Evolutionary conservation across 2,113 vertebrate species (phyloP), one percentile per base, ranked within the genome.

Genomic region (Psophia crepitans): DNA sequence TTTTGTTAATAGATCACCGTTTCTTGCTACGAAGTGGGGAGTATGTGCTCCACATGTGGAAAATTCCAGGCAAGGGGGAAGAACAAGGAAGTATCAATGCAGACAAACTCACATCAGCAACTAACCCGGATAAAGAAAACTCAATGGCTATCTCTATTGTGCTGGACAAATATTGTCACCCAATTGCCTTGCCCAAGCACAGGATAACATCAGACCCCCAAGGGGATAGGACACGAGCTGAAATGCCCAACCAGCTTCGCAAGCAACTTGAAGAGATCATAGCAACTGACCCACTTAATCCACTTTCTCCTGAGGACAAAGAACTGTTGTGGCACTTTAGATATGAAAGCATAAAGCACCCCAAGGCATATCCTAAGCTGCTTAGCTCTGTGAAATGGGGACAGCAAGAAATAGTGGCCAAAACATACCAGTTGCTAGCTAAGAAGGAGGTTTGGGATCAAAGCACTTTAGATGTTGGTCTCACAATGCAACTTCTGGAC

Each of bases 41-140:
- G 84, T 99, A 99, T 26, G 98, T 99, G 78, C 99, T 99, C 37
- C 99, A 99, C 97, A 99, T 99, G 99, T 99, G 99, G 99, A 99
- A 99, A 94, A 98, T 99, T 96, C 98, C 99, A 0, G 99, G 99
- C 80, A 99, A 99, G 87, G 99, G 98, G 11, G 99, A 99, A 81
- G 99, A 99, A 73, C 99, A 99, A 96, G 99, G 99, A 87, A 99
- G 99, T 92, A 98, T 99, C 92, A 99, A 98, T 49, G 99, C 99
- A 0, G 99, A 99, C 98, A 99, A 99, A 93, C 99, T 99, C 74
- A 99, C 99, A 1, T 99, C 99, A 0, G 99, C 99, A 33, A 99
- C 99, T 87, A 99, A 99, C 97, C 99, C 99, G 0, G 99, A 99
- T 98, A 99, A 99, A 96, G 98, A 99, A 41, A 99, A 97, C 20